These are phyloP conservation scores for Acinonyx jubatus DNA, from an alignment of 2,113 vertebrate species.

Conservation along the genomic window DNA sequence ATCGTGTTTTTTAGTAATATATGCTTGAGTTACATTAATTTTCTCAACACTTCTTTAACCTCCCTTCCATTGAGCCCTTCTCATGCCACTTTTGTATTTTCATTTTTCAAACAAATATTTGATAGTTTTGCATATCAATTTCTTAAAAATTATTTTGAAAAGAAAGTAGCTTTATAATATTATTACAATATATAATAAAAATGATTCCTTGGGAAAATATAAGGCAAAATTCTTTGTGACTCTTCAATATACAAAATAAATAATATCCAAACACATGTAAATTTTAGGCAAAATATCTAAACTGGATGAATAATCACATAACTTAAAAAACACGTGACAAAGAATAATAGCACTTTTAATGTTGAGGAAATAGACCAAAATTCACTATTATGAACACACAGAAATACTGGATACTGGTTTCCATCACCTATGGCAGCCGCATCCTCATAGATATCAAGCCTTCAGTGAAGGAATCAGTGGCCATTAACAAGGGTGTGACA, in stretches of 20 bases:
- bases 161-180: background rate
- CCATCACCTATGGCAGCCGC: conserved; percentile 57
- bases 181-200: background rate
- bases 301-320: background rate
- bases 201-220: background rate
- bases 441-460: conserved; percentile 74
- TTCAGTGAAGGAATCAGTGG: conserved; percentile 52
- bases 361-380: background rate
- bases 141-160: background rate
- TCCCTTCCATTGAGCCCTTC: background rate
- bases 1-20: background rate
- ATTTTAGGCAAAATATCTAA: background rate
- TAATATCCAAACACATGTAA: background rate
- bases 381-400: background rate
- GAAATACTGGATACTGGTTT: background rate
- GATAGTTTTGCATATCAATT: background rate
- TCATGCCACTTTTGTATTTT: background rate
- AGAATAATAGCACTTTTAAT: background rate
- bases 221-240: background rate
- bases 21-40: background rate
- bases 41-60: background rate
- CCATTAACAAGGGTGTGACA: conserved; percentile 57
- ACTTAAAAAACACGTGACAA: background rate
- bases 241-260: background rate
- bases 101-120: background rate